Evolutionary conservation across 2,113 vertebrate species (phyloP).

Genomic region (Cyprinodon brontotheroides): DNA sequence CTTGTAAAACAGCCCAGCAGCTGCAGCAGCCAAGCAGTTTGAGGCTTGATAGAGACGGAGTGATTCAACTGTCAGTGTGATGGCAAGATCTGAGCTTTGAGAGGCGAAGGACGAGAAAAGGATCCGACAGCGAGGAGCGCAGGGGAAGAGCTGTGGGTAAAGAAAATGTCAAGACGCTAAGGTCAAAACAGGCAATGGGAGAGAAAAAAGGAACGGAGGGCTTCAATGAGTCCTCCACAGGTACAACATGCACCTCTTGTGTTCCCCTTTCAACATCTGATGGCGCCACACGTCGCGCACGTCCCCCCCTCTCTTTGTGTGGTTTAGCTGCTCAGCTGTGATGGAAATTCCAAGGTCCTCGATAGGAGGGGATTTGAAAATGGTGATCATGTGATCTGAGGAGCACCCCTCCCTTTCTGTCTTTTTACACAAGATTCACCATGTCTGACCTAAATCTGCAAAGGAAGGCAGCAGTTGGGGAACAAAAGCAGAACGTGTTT

Average conservation of each 20-base stretch:
- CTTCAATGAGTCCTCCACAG: conserved; percentile 50
- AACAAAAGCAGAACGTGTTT: conserved; percentile 9
- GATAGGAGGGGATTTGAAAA: conserved; percentile 35
- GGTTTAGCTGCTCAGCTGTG: conserved; percentile 31
- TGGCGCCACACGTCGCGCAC: conserved; percentile 20
- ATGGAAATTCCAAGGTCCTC: conserved; percentile 45
- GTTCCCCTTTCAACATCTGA: conserved; percentile 20
- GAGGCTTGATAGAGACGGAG: conserved; percentile 2
- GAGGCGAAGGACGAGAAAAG: conserved; percentile 3
- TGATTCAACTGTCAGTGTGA: conserved; percentile 6
- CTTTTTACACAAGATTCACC: conserved; percentile 29
- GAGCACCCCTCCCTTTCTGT: conserved; percentile 4
- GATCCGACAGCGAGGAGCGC: neutral
- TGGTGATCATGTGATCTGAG: conserved; percentile 46
- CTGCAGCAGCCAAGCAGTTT: conserved; percentile 9
- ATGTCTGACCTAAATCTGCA: conserved; percentile 79
- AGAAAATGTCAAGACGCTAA: conserved; percentile 25
- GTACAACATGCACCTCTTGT: conserved; percentile 58
- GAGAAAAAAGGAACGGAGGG: conserved; percentile 46
- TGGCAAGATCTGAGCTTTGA: neutral
- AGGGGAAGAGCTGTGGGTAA: neutral
- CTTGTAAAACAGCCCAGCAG: neutral
- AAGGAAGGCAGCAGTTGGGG: conserved; percentile 35
- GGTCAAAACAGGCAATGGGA: conserved; percentile 20
- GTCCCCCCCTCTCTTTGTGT: conserved; percentile 6